A percentile compares a stretch with the other conserved stretches of the same genome.
Evolutionary conservation across 2,888 invertebrate species (phyloP).

Genomic region (Drosophila villosipedis): DNA sequence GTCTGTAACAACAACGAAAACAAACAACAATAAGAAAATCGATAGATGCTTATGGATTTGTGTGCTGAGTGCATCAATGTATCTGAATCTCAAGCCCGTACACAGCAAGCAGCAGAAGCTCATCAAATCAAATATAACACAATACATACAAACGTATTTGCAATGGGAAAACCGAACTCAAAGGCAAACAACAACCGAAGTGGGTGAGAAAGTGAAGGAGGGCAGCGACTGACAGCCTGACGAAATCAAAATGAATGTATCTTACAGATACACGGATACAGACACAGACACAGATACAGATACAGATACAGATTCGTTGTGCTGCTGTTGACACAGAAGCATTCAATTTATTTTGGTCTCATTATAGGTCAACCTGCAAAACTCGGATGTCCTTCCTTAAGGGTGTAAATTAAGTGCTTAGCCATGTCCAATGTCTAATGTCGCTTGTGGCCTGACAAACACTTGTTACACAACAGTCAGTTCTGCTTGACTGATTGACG

Average conservation of each 20-base stretch:
- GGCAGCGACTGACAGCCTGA: conserved; percentile 33
- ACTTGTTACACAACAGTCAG: conserved; percentile 66
- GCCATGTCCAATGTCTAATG: conserved; percentile 79
- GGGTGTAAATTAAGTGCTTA: conserved; percentile 83
- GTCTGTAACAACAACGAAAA: conserved; percentile 20
- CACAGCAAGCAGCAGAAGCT: conserved; percentile 28
- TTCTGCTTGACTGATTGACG: conserved; percentile 29
- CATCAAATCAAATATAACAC: conserved; percentile 72
- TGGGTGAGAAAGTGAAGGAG: conserved; percentile 20
- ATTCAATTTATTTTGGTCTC: conserved; percentile 77
- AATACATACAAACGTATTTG: conserved; percentile 58
- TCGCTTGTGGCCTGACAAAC: conserved; percentile 52
- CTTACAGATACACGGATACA: conserved; percentile 41
- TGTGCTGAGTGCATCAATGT: conserved; percentile 74
- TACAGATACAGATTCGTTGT: conserved; percentile 46
- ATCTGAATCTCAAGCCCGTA: conserved; percentile 56
- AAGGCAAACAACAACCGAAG: conserved; percentile 47
- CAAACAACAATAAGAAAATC: conserved; percentile 60
- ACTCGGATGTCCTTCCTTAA: conserved; percentile 61
- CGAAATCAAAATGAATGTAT: conserved; percentile 49
- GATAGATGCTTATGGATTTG: conserved; percentile 57
- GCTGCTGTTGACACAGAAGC: conserved; percentile 67
- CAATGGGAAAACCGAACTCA: conserved; percentile 53
- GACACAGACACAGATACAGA: conserved; percentile 36
- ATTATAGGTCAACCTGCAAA: conserved; percentile 59